A percentile compares a stretch with the other conserved stretches of the same genome.
phyloP scores from a whole-genome alignment of 2,113 vertebrate genomes.

The Hydrolagus affinis region DNA sequence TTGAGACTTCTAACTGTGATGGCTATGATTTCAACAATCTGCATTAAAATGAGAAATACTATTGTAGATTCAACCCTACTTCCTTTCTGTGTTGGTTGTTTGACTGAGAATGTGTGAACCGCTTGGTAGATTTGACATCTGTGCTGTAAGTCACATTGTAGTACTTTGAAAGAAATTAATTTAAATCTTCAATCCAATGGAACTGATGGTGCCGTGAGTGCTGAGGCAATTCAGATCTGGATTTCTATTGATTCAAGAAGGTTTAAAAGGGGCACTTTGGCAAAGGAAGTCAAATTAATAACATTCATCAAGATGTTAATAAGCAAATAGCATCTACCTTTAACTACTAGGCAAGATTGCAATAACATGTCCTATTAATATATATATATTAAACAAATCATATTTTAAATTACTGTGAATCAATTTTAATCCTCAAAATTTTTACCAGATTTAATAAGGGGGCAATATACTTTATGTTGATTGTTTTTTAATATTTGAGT shows the following conservation, averaged over 20 bases:
- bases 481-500: neutral
- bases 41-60: constrained; percentile 27
- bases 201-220: neutral
- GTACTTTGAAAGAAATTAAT: constrained; percentile 32
- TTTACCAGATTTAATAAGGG: neutral
- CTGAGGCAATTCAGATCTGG: constrained; percentile 3
- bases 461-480: neutral
- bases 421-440: neutral
- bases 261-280: constrained; percentile 25
- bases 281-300: constrained; percentile 28
- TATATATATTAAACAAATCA: neutral
- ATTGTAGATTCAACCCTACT: neutral
- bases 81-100: constrained; percentile 26
- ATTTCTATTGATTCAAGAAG: constrained; percentile 29
- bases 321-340: neutral
- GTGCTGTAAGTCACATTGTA: constrained; percentile 31
- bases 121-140: constrained; percentile 29
- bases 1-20: neutral
- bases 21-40: constrained; percentile 17
- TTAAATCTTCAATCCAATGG: constrained; percentile 32
- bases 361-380: constrained; percentile 1
- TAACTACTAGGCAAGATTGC: neutral
- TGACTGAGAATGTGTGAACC: constrained; percentile 31
- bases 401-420: neutral
- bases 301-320: constrained; percentile 27